phyloP scores from a whole-genome alignment of 2,113 vertebrate species.

The Scartelaos histophorus region DNA sequence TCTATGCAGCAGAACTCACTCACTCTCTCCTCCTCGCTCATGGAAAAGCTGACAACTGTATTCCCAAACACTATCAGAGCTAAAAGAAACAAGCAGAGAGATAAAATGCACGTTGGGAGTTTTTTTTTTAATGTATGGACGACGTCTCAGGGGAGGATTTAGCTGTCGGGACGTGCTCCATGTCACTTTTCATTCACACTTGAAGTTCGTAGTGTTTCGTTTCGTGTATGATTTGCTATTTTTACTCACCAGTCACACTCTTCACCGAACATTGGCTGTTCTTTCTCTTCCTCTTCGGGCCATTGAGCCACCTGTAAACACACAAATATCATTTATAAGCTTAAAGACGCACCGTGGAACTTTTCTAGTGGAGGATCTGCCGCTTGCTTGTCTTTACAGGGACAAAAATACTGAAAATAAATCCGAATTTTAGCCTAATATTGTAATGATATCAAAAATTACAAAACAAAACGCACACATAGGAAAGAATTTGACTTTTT shows the following conservation, averaged over 20 bases:
- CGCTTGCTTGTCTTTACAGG: too few species aligned
- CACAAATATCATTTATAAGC: not conserved
- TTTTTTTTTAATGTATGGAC: slow-evolving; percentile 24
- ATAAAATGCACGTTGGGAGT: not conserved
- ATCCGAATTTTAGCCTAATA: too few species aligned
- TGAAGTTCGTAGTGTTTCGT: not conserved
- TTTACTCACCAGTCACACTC: slow-evolving; percentile 92
- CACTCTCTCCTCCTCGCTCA: not conserved
- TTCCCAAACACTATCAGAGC: not conserved
- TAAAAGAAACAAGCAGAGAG: not conserved
- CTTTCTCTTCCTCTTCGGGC: slow-evolving; percentile 96
- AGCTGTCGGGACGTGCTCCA: not conserved
- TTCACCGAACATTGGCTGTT: slow-evolving; percentile 99
- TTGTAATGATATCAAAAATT: too few species aligned
- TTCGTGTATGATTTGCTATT: not conserved
- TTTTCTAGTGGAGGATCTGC: too few species aligned
- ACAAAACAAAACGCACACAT: too few species aligned
- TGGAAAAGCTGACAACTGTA: slow-evolving; percentile 15
- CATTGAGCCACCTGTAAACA: slow-evolving; percentile 91
- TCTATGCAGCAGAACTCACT: not conserved
- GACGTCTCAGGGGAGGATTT: not conserved
- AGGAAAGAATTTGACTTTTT: too few species aligned
- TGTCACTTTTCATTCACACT: not conserved
- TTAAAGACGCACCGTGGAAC: too few species aligned
- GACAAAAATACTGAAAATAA: too few species aligned